Percentiles rank a stretch among this genome's conserved stretches.
Conservation (phyloP, 23 tunicate species). For the Halocynthia aurantium region DNA sequence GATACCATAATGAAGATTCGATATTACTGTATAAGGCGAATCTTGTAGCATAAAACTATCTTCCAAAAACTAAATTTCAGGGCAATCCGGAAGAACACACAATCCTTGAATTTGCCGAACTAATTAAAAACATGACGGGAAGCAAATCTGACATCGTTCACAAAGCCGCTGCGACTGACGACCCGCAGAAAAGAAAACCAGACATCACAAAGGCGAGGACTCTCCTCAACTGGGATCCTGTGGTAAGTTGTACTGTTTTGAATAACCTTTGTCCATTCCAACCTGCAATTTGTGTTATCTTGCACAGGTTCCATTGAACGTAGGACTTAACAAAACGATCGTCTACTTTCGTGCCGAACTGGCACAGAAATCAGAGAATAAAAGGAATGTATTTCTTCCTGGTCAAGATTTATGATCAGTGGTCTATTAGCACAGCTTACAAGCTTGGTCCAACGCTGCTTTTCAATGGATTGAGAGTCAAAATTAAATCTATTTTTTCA, state of each 20-base stretch:
- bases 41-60: not conserved
- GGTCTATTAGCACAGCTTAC: not conserved
- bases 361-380: constrained; percentile 58
- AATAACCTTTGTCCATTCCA: not conserved
- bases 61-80: not conserved
- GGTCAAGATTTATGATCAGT: constrained; percentile 39
- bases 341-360: constrained; percentile 79
- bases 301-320: constrained; percentile 31
- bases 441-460: not conserved
- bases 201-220: constrained; percentile 80
- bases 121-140: constrained; percentile 30
- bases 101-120: constrained; percentile 66
- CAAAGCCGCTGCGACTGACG: constrained; percentile 74
- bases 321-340: constrained; percentile 65
- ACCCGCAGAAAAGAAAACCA: constrained; percentile 85
- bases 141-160: constrained; percentile 69
- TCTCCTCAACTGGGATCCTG: constrained; percentile 62
- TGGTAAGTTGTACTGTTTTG: constrained; percentile 10
- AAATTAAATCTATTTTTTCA: too few relatives aligned
- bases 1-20: not conserved
- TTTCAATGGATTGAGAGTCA: not conserved
- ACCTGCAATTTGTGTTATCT: constrained; percentile 1
- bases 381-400: constrained; percentile 72
- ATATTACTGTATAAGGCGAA: not conserved
- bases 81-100: constrained; percentile 94